Evolutionary conservation across 1,140 invertebrate genomes (phyloP).

Genomic region (Belonocnema kinseyi): DNA sequence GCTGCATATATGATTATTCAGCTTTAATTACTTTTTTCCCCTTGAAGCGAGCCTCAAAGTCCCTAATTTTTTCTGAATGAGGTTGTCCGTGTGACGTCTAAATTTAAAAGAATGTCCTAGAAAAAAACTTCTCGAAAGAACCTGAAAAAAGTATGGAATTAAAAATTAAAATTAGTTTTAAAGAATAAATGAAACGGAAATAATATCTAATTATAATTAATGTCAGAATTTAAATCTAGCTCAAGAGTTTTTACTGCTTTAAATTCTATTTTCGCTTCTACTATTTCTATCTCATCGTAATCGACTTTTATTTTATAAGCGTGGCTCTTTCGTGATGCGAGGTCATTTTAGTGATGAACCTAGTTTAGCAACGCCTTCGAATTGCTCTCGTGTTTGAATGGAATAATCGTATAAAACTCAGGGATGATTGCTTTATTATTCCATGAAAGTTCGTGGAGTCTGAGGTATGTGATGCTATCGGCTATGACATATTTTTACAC

Average conservation of each 20-base stretch:
- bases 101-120: too few relatives aligned
- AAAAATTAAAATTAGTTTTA: too few relatives aligned
- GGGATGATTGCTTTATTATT: constrained; percentile 4
- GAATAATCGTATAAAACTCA: constrained; percentile 20
- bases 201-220: too few relatives aligned
- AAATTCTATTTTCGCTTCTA: background rate
- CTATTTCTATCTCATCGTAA: background rate
- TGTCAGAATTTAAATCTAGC: background rate
- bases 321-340: constrained; percentile 4
- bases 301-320: constrained; percentile 4
- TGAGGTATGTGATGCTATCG: background rate
- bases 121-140: too few relatives aligned
- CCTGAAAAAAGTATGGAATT: too few relatives aligned
- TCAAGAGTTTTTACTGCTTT: background rate
- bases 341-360: constrained; percentile 14
- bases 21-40: too few relatives aligned
- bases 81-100: too few relatives aligned
- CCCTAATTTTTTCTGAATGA: too few relatives aligned
- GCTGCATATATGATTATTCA: too few relatives aligned
- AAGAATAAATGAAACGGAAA: too few relatives aligned
- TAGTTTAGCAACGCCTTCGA: constrained; percentile 2
- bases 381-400: constrained; percentile 19
- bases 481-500: background rate
- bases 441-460: background rate
- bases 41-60: too few relatives aligned